phyloP scores from a whole-genome alignment of 2,113 vertebrate genomes.

The Sporophila hypoxantha region DNA sequence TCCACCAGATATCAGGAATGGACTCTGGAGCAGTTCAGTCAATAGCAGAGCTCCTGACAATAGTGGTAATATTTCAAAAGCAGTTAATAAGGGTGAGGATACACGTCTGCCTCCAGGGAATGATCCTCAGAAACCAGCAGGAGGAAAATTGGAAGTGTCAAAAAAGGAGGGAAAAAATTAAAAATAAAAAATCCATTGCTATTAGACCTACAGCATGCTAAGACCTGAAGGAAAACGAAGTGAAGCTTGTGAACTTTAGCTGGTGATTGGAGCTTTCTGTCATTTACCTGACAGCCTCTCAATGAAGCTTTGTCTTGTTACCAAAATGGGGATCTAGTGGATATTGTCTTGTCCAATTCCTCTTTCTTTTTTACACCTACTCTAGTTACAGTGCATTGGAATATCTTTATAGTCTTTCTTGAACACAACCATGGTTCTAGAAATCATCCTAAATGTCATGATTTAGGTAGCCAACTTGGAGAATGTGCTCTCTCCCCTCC shows the following conservation, averaged over 20 bases:
- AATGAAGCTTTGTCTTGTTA: neutral
- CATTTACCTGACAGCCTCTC: neutral
- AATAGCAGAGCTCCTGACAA: neutral
- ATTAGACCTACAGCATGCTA: neutral
- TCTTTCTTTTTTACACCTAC: neutral
- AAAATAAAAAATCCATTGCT: neutral
- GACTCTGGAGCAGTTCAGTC: neutral
- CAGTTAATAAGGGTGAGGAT: slow-evolving; percentile 16
- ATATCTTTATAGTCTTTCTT: neutral
- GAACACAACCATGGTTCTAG: neutral
- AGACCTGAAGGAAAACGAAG: neutral
- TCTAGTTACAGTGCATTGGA: neutral
- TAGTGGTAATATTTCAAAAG: slow-evolving; percentile 22
- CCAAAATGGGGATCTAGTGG: neutral
- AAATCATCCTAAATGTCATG: neutral
- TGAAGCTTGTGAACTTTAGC: neutral
- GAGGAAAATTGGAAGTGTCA: slow-evolving; percentile 37
- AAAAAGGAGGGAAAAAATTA: neutral
- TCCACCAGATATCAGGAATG: neutral
- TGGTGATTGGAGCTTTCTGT: neutral
- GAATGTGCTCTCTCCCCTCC: neutral
- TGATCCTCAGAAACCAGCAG: slow-evolving; percentile 6
- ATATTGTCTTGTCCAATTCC: neutral
- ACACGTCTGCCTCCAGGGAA: neutral
- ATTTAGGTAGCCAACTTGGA: neutral